Base-by-base conservation (phyloP, 2,888 invertebrate species). In the Anarsia innoxiella region DNA sequence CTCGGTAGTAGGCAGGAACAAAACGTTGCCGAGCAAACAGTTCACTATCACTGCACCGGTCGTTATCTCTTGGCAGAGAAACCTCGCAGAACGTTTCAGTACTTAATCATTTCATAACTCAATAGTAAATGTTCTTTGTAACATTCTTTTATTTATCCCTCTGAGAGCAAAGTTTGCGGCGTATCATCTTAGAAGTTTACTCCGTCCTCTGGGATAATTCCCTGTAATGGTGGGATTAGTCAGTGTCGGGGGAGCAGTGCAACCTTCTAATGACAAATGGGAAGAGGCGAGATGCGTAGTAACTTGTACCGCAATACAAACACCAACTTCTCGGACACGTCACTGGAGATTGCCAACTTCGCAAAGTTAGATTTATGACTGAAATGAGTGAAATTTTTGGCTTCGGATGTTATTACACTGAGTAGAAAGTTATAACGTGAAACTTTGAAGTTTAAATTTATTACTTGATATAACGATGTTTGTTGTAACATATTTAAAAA, bases 141-240 rank as follows among this genome's bases (percentile, higher is more conserved):
- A 53, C 48, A 53, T 56, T 15, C 40, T 45, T 58, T 57, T 59
- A 53, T 61, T 57, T 50, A 45, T 46, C 46, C 55, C 47, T 45
- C 31, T 27, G 56, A 50, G 51, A 54, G 40, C 32, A 40, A 51
- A 49, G 42, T 51, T 40, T 39, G 39, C 42, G 39, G 44, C 52
- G 47, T 55, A 44, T 48, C 53, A 48, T 56, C 49, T 56, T 48
- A 54, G 55, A 59, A 57, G 64, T 63, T 71, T 54, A 41, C 51
- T 56, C 44, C 49, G 49, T 57, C 56, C 57, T 48, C 39, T 33
- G 56, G 63, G 63, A 71, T 70, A 68, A 75, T 72, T 60, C 64
- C 56, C 34, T 57, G 66, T 72, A 66, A 73, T 67, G 67, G 66
- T 51, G 49, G 66, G 70, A 70, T 76, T 73, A 75, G 54, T 53